Percentiles rank a stretch among this genome's conserved stretches.
These are phyloP conservation scores for Eurois occulta DNA, from an alignment of 2,888 invertebrate species.

Conservation along the genomic window DNA sequence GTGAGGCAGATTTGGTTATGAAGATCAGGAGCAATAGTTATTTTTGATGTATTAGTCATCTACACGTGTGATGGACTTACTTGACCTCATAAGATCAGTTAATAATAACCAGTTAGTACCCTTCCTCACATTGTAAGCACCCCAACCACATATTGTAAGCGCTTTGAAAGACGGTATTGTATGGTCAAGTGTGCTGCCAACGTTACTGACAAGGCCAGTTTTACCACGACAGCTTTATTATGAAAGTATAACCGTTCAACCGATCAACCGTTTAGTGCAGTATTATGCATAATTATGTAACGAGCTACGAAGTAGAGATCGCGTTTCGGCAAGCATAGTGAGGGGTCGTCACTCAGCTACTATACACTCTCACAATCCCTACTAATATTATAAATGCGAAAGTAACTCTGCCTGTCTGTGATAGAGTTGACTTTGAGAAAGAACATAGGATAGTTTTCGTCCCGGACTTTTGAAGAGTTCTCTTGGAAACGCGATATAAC, in stretches of 20 bases:
- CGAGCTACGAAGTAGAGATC: not conserved
- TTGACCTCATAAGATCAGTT: not conserved
- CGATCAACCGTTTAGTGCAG: not conserved
- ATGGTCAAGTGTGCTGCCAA: not conserved
- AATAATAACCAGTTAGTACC: not conserved
- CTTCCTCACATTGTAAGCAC: not conserved
- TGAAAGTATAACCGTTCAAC: not conserved
- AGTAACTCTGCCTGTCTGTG: too few relatives aligned
- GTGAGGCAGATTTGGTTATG: not conserved
- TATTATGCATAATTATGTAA: not conserved
- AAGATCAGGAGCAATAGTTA: not conserved
- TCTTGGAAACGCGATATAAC: too few relatives aligned
- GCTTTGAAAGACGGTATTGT: not conserved
- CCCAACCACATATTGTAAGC: not conserved
- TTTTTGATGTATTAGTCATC: not conserved
- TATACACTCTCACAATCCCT: too few relatives aligned
- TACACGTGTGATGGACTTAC: not conserved
- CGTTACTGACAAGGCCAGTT: not conserved
- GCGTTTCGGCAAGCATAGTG: not conserved
- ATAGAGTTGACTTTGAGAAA: too few relatives aligned
- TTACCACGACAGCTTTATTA: not conserved
- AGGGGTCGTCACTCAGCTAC: not conserved
- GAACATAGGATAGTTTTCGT: too few relatives aligned
- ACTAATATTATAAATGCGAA: too few relatives aligned
- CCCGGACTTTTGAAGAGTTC: too few relatives aligned